Evolutionary conservation across 1,140 invertebrate species (phyloP).

Genomic region (Caenorhabditis remanei): DNA sequence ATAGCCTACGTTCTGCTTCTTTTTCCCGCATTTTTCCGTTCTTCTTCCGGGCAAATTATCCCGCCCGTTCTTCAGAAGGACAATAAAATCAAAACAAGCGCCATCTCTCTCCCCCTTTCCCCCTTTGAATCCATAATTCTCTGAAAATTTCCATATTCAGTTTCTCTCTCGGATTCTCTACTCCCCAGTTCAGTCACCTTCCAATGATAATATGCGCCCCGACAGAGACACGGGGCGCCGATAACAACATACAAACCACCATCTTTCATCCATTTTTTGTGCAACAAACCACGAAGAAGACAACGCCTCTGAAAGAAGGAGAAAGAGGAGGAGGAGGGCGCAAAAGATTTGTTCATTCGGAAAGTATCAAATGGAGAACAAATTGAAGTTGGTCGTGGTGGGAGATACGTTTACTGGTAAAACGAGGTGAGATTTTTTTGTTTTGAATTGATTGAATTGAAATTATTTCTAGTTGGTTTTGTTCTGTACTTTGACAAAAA

Average conservation of each 20-base stretch:
- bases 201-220: conserved; percentile 49
- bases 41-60: background rate
- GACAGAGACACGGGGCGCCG: conserved; percentile 44
- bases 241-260: conserved; percentile 15
- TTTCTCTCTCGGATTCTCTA: background rate
- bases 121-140: background rate
- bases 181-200: conserved; percentile 10
- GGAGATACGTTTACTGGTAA: conserved; percentile 68
- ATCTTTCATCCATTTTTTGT: conserved; percentile 22
- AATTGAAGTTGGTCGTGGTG: conserved; percentile 68
- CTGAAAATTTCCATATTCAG: conserved; percentile 48
- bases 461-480: background rate
- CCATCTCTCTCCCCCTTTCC: background rate
- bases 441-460: background rate
- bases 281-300: conserved; percentile 11
- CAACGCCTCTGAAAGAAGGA: conserved; percentile 46
- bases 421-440: conserved; percentile 63
- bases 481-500: background rate
- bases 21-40: background rate
- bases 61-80: background rate
- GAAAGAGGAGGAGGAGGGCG: background rate
- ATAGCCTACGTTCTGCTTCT: conserved; percentile 24
- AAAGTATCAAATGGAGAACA: conserved; percentile 63
- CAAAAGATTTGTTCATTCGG: conserved; percentile 18
- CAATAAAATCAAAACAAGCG: background rate